These are phyloP conservation scores for Morpho helenor DNA, from an alignment of 2,888 invertebrate species.

Conservation along the genomic window DNA sequence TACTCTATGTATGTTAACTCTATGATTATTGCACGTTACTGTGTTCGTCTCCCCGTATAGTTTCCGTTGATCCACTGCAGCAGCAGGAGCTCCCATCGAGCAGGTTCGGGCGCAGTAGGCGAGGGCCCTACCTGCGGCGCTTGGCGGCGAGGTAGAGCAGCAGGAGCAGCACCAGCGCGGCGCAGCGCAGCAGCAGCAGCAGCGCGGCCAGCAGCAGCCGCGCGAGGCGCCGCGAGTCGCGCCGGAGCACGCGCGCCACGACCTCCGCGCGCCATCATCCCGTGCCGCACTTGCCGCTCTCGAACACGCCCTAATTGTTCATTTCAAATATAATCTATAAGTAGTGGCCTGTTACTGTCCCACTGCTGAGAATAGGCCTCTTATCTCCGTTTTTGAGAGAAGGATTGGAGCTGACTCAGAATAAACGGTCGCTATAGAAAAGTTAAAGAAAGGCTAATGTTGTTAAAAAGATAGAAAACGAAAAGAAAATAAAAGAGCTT, in stretches of 20 bases:
- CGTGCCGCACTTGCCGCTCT: constrained; percentile 92
- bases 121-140: constrained; percentile 23
- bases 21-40: no score
- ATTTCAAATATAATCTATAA: neutral
- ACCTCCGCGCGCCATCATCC: constrained; percentile 74
- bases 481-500: constrained; percentile 80
- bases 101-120: neutral
- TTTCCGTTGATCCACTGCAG: neutral
- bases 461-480: constrained; percentile 78
- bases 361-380: no score
- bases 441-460: constrained; percentile 77
- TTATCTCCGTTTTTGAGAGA: no score
- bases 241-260: constrained; percentile 44
- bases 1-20: no score
- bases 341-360: no score
- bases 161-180: constrained; percentile 33
- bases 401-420: constrained; percentile 44
- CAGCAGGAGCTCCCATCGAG: neutral
- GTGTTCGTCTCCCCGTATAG: no score
- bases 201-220: constrained; percentile 30
- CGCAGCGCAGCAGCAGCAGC: constrained; percentile 36
- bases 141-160: constrained; percentile 26
- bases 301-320: constrained; percentile 84
- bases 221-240: constrained; percentile 38
- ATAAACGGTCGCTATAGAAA: constrained; percentile 66